Base-by-base conservation (phyloP, 2,888 invertebrate genomes). In the Iselma pallidipennis region DNA sequence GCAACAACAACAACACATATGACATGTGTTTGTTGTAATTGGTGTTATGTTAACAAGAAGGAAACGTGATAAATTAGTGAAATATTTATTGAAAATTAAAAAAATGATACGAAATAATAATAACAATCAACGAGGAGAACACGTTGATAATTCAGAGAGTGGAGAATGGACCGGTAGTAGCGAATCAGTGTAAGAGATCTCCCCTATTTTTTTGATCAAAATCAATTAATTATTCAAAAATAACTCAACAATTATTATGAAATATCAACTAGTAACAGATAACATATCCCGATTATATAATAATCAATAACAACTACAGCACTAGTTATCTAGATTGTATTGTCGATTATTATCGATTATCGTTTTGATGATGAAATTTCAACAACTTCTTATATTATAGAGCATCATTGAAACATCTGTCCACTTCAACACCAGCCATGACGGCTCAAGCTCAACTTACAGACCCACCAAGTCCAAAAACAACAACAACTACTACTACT, bases 371-470 rank as follows among this genome's bases (percentile, higher is more conserved):
- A 10, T 33, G n/a, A n/a, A n/a, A n/a, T n/a, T n/a, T n/a, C n/a
- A n/a, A n/a, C n/a, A n/a, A n/a, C n/a, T 51, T 59, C 58, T 59
- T 63, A 67, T 49, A 42, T 80, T 79, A 0, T 82, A 87, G 87
- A 78, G 84, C 86, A 76, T 84, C 83, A 70, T 80, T 86, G 77
- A 87, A 87, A 75, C 86, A 86, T 53, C 76, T 87, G 51, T 87
- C 87, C 23, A 86, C 85, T 63, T 86, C 86, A 54, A 84, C 83
- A 70, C 84, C 85, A 58, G 75, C 78, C 33, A 82, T 82, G 80
- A 83, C 82, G 55, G 82, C 81, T 26, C 82, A 82, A 72, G 78
- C 79, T 57, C 78, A 80, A 59, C 72, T 79, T 26, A 73, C 79
- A 4, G 80, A 80, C 67, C 81, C 81, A 10, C 80, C 81, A 6